Conservation (phyloP, 2,888 invertebrate species). For the Galeruca laticollis region DNA sequence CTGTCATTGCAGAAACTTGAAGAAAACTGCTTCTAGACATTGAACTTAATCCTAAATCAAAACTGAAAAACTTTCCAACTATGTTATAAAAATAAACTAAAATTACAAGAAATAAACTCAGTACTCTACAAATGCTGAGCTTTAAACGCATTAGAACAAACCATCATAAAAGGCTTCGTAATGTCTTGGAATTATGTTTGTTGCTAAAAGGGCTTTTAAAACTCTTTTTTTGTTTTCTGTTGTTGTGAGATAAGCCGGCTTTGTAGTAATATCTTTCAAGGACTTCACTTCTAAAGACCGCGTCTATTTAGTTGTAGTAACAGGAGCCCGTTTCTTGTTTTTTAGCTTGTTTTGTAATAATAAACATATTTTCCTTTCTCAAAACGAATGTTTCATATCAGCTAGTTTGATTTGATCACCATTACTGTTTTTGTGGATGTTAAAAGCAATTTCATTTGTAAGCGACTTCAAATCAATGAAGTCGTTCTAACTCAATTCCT, state of each 20-base stretch:
- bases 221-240: conserved; percentile 37
- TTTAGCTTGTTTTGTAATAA: conserved; percentile 27
- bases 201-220: conserved; percentile 17
- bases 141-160: not conserved
- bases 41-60: not conserved
- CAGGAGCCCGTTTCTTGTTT: not conserved
- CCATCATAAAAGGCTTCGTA: conserved; percentile 32
- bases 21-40: too few species aligned
- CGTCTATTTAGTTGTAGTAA: conserved; percentile 29
- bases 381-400: conserved; percentile 35
- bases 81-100: not conserved
- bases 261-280: conserved; percentile 9
- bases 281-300: not conserved
- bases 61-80: not conserved
- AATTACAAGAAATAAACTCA: not conserved
- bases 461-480: conserved; percentile 38
- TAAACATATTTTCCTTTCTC: conserved; percentile 28
- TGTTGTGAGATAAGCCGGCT: conserved; percentile 24
- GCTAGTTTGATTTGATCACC: conserved; percentile 27
- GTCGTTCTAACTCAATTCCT: conserved; percentile 33
- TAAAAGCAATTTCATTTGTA: conserved; percentile 33
- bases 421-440: conserved; percentile 24
- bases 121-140: not conserved
- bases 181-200: conserved; percentile 32
- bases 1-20: too few species aligned